Evolutionary conservation across 2,797 vertebrate genomes (phyloP).

Genomic region (Hemitrygon akajei): DNA sequence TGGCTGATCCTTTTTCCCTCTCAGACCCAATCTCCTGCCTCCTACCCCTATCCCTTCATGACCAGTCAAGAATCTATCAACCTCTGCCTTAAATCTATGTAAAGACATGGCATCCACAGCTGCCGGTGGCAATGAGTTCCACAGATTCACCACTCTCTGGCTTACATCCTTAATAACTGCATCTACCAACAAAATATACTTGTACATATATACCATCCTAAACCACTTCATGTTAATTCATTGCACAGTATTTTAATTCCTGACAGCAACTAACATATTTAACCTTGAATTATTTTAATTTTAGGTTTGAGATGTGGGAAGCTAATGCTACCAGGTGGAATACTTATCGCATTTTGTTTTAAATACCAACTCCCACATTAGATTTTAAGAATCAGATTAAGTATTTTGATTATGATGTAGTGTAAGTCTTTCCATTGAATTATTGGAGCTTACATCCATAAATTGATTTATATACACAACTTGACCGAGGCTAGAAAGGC

Average conservation of each 20-base stretch:
- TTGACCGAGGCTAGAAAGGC: background rate
- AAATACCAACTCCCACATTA: background rate
- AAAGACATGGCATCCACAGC: no score
- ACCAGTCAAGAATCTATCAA: no score
- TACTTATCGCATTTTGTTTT: background rate
- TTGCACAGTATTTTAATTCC: background rate
- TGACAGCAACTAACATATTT: background rate
- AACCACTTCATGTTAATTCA: background rate
- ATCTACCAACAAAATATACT: background rate
- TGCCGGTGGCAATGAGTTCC: no score
- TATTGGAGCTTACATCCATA: background rate
- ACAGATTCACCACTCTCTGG: no score
- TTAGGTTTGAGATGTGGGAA: background rate
- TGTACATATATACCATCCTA: background rate
- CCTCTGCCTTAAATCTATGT: no score
- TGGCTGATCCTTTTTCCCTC: no score
- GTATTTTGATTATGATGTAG: background rate
- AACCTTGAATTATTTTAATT: background rate
- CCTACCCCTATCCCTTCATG: no score
- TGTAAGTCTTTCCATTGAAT: background rate
- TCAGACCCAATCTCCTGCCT: no score
- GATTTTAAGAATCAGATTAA: background rate
- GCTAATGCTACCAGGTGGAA: background rate
- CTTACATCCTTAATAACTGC: background rate
- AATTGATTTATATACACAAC: background rate